Base-by-base conservation (phyloP, 2,113 vertebrate species). In the Eidolon helvum region DNA sequence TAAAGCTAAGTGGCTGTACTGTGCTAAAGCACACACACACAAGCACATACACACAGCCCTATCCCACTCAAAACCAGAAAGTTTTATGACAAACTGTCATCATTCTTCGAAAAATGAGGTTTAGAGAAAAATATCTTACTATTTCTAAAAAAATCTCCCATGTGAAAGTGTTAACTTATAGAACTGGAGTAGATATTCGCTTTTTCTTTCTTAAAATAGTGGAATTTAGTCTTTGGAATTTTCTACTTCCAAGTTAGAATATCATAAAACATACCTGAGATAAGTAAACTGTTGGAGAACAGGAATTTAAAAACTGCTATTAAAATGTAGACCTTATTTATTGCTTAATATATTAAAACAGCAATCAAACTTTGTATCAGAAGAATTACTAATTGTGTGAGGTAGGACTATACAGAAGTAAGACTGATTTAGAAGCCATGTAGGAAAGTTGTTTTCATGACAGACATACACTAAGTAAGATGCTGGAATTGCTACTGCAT, bases 181-280 rank as follows among this genome's bases (percentile, higher is more conserved):
- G 71, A 68, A 82, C 15, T 63, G 45, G 77, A 75, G 77, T 7
- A 74, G 5, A 53, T 75, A 15, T 7, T 90, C 57, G 43, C 28
- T 77, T 65, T 95, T 91, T 85, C 55, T 82, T 66, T 79, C 43
- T 89, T 91, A 88, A 92, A 89, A 82, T 57, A 95, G 35, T 66
- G 14, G 18, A 94, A 55, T 97, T 96, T 68, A 19, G 8, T 87
- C 74, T 74, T 93, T 68, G 24, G 19, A 24, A 21, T 72, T 94
- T 87, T 96, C 35, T 72, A 4, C 71, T 71, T 91, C 12, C 43
- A 90, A 45, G 28, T 85, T 92, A 92, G 75, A 43, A 24, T 74
- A 87, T 69, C 87, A n/a, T 61, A 30, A 77, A 82, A 18, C 57
- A 86, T 45, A 92, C 33, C 63, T 77, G n/a, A 96, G 45, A 26